Evolutionary conservation across 2,888 invertebrate genomes (phyloP), one percentile per base, ranked within the genome.

Genomic region (Mystacides longicornis): DNA sequence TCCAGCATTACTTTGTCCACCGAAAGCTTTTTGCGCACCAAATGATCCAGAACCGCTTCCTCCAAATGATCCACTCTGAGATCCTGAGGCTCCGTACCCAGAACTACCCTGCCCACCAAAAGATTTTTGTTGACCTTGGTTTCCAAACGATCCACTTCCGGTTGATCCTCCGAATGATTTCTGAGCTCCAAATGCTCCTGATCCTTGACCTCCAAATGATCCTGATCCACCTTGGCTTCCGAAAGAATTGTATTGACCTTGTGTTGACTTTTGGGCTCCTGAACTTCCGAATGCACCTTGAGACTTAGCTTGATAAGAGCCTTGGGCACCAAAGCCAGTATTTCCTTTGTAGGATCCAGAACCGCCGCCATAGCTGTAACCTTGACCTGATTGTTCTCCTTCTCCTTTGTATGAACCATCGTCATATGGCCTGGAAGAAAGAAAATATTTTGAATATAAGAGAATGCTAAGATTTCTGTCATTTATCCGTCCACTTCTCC

Each of bases 401-500:
- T 55, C 55, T 19, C 51, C 58, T 31, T 51, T 58, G 53, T 58
- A 58, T 20, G 55, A 52, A 14, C 58, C 58, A 31, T 58, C 58
- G 27, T 58, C 58, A 27, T 37, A 33, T 19, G 21, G n/a, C 7
- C 57, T 54, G 51, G 9, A 52, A 52, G 33, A 22, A 14, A 27
- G 43, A 2, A 48, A 16, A 47, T 7, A n/a, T 14, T 43, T 14
- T 11, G 9, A 43, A 43, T 43, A n/a, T n/a, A 43, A 7, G 9
- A 43, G 22, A 48, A n/a, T 21, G 48, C 0, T 22, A 31, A 31
- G 9, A 14, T 14, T 31, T 31, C 9, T 14, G 14, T 31, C 9
- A 14, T 14, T 31, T n/a, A n/a, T n/a, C n/a, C n/a, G n/a, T n/a
- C n/a, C n/a, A n/a, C n/a, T n/a, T n/a, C n/a, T n/a, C n/a, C n/a